Percentiles rank a stretch among this genome's conserved stretches.
phyloP scores from a whole-genome alignment of 2,888 invertebrate genomes.

The Scelioninae gen. 1 region DNA sequence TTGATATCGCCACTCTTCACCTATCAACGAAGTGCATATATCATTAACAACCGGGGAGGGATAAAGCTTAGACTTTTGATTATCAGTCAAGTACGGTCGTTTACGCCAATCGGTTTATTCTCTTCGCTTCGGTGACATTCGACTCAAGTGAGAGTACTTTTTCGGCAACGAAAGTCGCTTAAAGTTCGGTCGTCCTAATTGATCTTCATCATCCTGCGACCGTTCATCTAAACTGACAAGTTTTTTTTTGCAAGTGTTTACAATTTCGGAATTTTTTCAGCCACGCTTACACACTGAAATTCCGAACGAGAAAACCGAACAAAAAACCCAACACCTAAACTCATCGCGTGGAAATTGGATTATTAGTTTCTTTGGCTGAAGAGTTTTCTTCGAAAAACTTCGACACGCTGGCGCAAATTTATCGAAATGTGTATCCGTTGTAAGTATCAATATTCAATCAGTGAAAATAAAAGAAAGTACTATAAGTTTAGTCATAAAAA shows the following conservation, averaged over 20 bases:
- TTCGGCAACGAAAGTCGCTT: conserved; percentile 26
- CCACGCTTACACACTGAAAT: neutral
- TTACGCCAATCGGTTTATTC: conserved; percentile 76
- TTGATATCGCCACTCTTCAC: conserved; percentile 46
- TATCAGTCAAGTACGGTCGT: conserved; percentile 83
- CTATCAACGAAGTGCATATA: conserved; percentile 63
- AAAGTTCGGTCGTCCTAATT: neutral
- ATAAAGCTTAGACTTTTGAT: conserved; percentile 71
- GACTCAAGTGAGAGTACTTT: conserved; percentile 26
- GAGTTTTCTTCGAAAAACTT: conserved; percentile 74
- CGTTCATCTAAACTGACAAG: neutral
- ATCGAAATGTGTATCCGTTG: conserved; percentile 78
- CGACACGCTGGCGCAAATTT: conserved; percentile 84
- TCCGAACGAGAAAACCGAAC: neutral
- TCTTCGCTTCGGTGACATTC: conserved; percentile 53
- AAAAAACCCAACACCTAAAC: neutral
- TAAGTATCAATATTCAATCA: conserved; percentile 75
- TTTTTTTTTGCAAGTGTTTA: too few relatives aligned
- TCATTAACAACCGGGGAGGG: conserved; percentile 56
- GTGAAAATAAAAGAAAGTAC: conserved; percentile 11
- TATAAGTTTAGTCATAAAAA: neutral
- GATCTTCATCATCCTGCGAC: neutral
- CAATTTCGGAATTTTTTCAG: too few relatives aligned
- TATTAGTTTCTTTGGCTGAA: conserved; percentile 45
- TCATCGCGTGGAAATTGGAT: conserved; percentile 27